These are phyloP conservation scores for Xylocopa sonorina DNA, from an alignment of 1,140 invertebrate species.

Conservation along the genomic window DNA sequence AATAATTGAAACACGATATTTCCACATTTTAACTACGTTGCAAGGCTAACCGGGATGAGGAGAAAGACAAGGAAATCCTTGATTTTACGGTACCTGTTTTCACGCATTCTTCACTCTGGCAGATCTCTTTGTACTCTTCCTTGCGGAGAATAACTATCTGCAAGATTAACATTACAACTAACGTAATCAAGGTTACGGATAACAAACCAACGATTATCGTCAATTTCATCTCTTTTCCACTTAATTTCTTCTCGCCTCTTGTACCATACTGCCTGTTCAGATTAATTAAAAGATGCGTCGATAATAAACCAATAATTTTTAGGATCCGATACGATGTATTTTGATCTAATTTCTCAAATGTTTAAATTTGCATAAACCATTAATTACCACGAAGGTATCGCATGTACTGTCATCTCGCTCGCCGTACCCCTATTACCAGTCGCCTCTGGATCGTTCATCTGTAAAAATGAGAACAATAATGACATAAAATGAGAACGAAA, in stretches of 20 bases:
- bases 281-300: not conserved
- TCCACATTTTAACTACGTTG: not conserved
- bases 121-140: constrained; percentile 78
- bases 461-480: constrained; percentile 9
- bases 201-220: constrained; percentile 77
- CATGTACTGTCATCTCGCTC: constrained; percentile 56
- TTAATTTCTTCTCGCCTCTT: constrained; percentile 72
- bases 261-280: constrained; percentile 65
- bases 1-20: not conserved
- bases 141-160: constrained; percentile 75
- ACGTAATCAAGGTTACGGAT: constrained; percentile 76
- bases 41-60: not conserved
- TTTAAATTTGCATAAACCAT: not conserved
- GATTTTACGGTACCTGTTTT: constrained; percentile 75
- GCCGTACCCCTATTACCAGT: constrained; percentile 65
- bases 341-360: not conserved
- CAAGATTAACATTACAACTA: constrained; percentile 75
- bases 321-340: no score
- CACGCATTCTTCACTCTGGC: constrained; percentile 79
- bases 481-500: not conserved
- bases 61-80: not conserved
- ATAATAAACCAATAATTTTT: not conserved
- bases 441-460: constrained; percentile 79
- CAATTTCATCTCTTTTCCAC: constrained; percentile 71
- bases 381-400: constrained; percentile 70